Evolutionary conservation across 2,888 invertebrate genomes (phyloP).

Genomic region (Melolontha melolontha): DNA sequence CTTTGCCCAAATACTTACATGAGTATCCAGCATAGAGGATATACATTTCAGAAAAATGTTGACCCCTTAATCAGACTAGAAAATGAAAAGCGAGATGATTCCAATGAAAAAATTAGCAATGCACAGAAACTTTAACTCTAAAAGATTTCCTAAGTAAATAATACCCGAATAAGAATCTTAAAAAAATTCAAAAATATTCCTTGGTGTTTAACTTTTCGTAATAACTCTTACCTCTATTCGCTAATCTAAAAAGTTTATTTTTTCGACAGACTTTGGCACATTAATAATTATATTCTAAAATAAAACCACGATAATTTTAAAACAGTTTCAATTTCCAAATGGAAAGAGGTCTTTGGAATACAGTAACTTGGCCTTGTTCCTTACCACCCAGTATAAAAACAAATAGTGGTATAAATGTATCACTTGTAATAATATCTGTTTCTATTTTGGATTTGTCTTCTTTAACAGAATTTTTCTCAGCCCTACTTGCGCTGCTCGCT

Average conservation of each 20-base stretch:
- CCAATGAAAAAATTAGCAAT: background rate
- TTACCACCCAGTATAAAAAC: conserved; percentile 83
- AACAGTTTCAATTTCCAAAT: conserved; percentile 81
- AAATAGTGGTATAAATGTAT: conserved; percentile 69
- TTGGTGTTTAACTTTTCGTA: too few relatives aligned
- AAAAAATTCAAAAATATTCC: background rate
- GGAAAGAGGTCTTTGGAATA: conserved; percentile 81
- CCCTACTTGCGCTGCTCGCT: conserved; percentile 71
- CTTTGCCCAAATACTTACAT: too few relatives aligned
- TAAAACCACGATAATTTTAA: conserved; percentile 49
- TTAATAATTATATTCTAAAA: conserved; percentile 35
- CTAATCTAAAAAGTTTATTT: too few relatives aligned
- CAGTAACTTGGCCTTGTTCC: conserved; percentile 82
- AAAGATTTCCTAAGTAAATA: background rate
- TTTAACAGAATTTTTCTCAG: conserved; percentile 64
- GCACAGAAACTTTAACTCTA: background rate
- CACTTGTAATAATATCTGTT: conserved; percentile 55
- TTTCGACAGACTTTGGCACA: too few relatives aligned
- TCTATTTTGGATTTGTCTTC: conserved; percentile 54
- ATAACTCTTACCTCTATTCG: too few relatives aligned
- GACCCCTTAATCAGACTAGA: too few relatives aligned
- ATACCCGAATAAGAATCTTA: background rate
- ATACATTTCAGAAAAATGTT: too few relatives aligned
- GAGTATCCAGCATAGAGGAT: too few relatives aligned
- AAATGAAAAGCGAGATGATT: too few relatives aligned